Evolutionary conservation across 2,888 invertebrate genomes (phyloP), one percentile per base, ranked within the genome.

Genomic region (Stegana nigrithorax): DNA sequence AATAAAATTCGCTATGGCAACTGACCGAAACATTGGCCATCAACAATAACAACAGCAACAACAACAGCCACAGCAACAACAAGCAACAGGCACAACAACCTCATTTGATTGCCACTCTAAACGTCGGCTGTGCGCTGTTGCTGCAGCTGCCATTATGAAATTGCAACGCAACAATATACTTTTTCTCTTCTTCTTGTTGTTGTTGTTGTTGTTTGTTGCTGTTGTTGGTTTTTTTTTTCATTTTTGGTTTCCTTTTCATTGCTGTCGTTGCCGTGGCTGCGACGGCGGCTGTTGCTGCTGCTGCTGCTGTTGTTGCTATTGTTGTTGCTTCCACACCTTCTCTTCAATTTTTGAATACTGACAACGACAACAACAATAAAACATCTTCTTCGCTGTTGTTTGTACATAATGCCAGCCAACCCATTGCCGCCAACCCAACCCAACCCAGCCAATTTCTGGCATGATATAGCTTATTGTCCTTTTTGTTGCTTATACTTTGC

Each of bases 11-110:
- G 75, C 72, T 72, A 73, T 73, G 78, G 78, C 80, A 79, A 75
- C 75, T 77, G 75, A 73, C 67, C 78, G 78, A 73, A 80, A 78
- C 78, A 75, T 79, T 79, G 69, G 64, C 64, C 79, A 75, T 79
- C 79, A 79, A 68, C 71, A 69, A 63, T 65, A 51, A 64, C 66
- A 68, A 26, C 62, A 25, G 14, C 6, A 59, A 27, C 60, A 62
- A 62, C 58, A 45, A 26, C 7, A 66, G 68, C 63, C 65, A 47
- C 60, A 64, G 29, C 57, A 60, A 32, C 32, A 5, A 39, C 62
- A 51, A n/a, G n/a, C 59, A 62, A 60, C 63, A 56, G 10, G 19
- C 27, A 26, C 44, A 45, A 29, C 23, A 62, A 27, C 60, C 65
- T 62, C 64, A 59, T 69, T 66, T 67, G 74, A 68, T 70, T 66